phyloP scores from a whole-genome alignment of 1,140 invertebrate genomes.

The Listronotus bonariensis region DNA sequence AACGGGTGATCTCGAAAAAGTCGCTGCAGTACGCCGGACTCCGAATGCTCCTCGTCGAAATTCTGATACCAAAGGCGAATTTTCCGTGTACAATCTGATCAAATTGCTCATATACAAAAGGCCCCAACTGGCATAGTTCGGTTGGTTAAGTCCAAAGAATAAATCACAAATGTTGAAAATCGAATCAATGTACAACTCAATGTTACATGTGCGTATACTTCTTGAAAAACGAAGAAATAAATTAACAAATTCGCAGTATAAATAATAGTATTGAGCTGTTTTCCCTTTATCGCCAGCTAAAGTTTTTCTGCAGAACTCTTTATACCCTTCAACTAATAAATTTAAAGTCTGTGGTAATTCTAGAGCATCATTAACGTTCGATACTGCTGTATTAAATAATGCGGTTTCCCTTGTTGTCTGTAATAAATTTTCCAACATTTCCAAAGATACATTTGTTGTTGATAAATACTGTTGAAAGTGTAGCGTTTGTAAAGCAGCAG shows the following conservation, averaged over 20 bases:
- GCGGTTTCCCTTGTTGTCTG: conserved; percentile 12
- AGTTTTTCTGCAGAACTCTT: conserved; percentile 32
- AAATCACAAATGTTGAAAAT: conserved; percentile 42
- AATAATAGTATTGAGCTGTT: conserved; percentile 47
- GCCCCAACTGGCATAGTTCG: conserved; percentile 45
- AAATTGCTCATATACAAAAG: conserved; percentile 39
- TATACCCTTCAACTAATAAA: conserved; percentile 26
- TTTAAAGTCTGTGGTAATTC: conserved; percentile 28
- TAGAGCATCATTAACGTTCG: conserved; percentile 21
- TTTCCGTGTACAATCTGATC: conserved; percentile 24
- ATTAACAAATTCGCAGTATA: conserved; percentile 38
- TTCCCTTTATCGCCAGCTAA: conserved; percentile 33
- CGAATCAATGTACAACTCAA: conserved; percentile 44
- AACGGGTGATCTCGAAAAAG: conserved; percentile 30
- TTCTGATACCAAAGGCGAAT: conserved; percentile 36
- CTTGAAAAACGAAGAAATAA: conserved; percentile 40
- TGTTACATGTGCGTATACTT: conserved; percentile 43
- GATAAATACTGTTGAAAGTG: conserved; percentile 41
- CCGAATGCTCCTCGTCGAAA: conserved; percentile 37
- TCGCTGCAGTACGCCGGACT: conserved; percentile 28
- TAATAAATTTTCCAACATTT: conserved; percentile 28
- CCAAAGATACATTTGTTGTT: conserved; percentile 28
- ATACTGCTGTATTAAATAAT: too few species aligned
- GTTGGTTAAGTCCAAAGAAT: conserved; percentile 48
- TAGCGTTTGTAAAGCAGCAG: conserved; percentile 44